phyloP scores from a whole-genome alignment of 1,140 invertebrate genomes.

The Heliconius melpomene region DNA sequence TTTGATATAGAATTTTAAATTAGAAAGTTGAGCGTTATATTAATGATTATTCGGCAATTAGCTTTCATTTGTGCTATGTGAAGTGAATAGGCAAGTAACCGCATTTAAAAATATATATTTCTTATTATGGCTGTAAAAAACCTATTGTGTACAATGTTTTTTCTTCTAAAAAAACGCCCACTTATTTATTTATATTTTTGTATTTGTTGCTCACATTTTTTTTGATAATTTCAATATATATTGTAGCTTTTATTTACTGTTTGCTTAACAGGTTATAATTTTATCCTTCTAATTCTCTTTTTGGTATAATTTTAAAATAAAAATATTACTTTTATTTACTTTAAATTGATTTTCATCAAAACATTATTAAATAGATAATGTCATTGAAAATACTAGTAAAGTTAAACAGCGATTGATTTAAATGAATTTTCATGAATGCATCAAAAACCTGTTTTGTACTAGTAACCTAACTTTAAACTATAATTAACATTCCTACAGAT shows the following conservation, averaged over 20 bases:
- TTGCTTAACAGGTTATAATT: background rate
- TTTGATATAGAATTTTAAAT: constrained; percentile 38
- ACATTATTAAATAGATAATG: background rate
- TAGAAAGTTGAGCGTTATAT: constrained; percentile 35
- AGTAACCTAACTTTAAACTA: background rate
- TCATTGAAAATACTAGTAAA: background rate
- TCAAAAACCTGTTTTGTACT: background rate
- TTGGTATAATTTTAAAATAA: background rate
- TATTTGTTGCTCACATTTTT: background rate
- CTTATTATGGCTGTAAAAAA: background rate
- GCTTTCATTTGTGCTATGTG: constrained; percentile 39
- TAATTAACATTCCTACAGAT: background rate
- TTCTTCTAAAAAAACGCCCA: background rate
- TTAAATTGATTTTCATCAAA: background rate
- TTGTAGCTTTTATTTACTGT: background rate
- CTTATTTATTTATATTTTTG: background rate
- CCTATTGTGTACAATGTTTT: background rate
- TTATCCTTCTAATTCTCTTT: no score
- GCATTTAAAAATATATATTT: background rate
- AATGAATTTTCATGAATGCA: background rate
- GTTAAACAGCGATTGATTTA: background rate
- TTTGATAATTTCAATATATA: background rate
- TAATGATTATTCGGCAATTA: constrained; percentile 27
- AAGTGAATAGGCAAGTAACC: constrained; percentile 14
- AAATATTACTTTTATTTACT: background rate